phyloP scores from a whole-genome alignment of 2,888 invertebrate species.

The Drosophila mettleri region DNA sequence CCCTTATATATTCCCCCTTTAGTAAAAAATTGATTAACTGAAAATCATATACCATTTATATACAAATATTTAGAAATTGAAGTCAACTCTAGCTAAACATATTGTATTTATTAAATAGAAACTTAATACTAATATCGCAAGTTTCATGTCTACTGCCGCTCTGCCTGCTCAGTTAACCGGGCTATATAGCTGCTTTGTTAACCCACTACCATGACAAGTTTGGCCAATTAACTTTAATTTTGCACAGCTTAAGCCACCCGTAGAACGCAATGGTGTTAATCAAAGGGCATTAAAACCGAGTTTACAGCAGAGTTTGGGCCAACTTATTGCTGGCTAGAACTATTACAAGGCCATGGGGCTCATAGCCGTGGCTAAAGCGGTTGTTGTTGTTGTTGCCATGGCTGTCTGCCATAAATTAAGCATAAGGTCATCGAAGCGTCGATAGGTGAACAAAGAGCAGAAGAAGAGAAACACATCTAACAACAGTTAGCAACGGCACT shows the following conservation, averaged over 20 bases:
- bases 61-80: too few species aligned
- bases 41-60: too few species aligned
- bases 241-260: neutral
- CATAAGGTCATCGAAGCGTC: constrained; percentile 67
- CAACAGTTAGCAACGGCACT: constrained; percentile 75
- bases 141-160: neutral
- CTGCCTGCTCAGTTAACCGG: neutral
- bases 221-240: neutral
- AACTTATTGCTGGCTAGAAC: constrained; percentile 51
- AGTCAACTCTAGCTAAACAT: too few species aligned
- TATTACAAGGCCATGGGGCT: constrained; percentile 69
- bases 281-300: constrained; percentile 20
- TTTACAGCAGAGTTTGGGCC: constrained; percentile 29
- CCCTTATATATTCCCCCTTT: too few species aligned
- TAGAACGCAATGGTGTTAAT: neutral
- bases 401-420: constrained; percentile 68
- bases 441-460: constrained; percentile 42
- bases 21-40: too few species aligned
- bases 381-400: constrained; percentile 26
- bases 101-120: too few species aligned
- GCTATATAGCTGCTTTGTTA: too few species aligned
- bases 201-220: neutral
- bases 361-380: constrained; percentile 29
- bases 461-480: constrained; percentile 49
- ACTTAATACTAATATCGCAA: neutral